Percentiles rank a stretch among this genome's conserved stretches.
Conservation (phyloP, 2,113 vertebrate species). For the Pedetes capensis region DNA sequence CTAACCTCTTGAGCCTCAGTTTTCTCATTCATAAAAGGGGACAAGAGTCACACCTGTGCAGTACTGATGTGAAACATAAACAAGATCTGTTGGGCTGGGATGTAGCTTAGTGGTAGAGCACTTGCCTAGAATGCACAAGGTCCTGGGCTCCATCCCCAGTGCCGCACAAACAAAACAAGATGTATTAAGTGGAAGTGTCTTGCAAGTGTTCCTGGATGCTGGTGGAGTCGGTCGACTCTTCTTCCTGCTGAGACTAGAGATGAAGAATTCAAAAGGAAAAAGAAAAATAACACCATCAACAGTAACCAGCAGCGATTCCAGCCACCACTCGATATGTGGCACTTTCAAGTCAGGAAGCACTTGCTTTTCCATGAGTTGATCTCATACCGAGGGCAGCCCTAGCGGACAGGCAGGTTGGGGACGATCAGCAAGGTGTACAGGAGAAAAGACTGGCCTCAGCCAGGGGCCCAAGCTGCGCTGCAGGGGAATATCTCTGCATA, state of each 20-base stretch:
- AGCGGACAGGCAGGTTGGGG: background rate
- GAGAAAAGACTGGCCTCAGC: background rate
- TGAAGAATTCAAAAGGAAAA: constrained; percentile 5
- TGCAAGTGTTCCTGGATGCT: background rate
- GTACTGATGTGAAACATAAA: background rate
- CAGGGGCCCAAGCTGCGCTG: background rate
- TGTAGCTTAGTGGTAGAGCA: background rate
- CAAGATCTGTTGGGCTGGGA: background rate
- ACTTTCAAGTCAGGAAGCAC: background rate
- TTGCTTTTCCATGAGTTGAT: background rate
- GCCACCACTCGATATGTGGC: background rate
- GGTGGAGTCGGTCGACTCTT: background rate
- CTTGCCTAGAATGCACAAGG: background rate
- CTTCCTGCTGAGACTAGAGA: background rate
- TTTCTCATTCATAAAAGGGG: background rate
- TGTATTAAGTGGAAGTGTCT: background rate
- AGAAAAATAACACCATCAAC: background rate
- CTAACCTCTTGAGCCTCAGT: background rate
- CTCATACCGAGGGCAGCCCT: background rate
- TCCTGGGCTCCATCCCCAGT: too few relatives aligned
- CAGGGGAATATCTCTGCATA: background rate
- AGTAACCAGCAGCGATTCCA: background rate
- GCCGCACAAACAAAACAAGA: background rate
- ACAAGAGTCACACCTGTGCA: background rate
- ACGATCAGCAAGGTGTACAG: background rate